A percentile compares a stretch with the other conserved stretches of the same genome.
Evolutionary conservation across 2,797 vertebrate genomes (phyloP).

Genomic region (Dicrostonyx torquatus): DNA sequence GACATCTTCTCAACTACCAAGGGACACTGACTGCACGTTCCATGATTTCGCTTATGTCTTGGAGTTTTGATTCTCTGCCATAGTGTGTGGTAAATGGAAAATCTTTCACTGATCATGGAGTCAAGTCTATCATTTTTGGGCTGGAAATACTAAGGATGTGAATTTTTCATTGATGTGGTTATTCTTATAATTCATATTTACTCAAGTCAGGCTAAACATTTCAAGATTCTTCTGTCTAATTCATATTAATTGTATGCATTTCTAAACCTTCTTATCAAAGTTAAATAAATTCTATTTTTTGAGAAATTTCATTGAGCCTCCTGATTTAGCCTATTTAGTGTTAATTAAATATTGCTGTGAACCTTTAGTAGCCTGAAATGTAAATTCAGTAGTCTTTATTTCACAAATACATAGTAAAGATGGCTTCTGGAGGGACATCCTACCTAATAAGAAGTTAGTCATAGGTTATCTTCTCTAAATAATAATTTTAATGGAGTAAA

Average conservation of each 20-base stretch:
- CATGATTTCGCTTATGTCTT: background rate
- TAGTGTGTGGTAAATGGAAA: background rate
- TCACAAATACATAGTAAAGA: background rate
- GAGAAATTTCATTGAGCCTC: background rate
- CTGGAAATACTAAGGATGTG: background rate
- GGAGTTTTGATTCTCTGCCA: conserved; percentile 2
- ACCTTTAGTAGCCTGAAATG: background rate
- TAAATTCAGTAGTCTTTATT: background rate
- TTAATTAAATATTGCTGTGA: background rate
- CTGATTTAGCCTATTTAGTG: background rate
- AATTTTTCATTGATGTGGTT: background rate
- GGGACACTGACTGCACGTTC: background rate
- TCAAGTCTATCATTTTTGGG: conserved; percentile 35
- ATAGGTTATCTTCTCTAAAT: background rate
- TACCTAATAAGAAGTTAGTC: background rate
- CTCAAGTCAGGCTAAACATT: background rate
- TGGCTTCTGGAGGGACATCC: background rate
- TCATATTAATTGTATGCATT: background rate
- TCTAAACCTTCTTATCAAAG: conserved; percentile 5
- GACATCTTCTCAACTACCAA: background rate
- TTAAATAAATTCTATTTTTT: background rate
- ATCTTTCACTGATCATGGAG: background rate
- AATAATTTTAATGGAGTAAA: background rate
- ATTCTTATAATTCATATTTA: background rate
- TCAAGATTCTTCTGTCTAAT: background rate